Evolutionary conservation across 2,113 vertebrate species (phyloP).

Genomic region (Pandion haliaetus): DNA sequence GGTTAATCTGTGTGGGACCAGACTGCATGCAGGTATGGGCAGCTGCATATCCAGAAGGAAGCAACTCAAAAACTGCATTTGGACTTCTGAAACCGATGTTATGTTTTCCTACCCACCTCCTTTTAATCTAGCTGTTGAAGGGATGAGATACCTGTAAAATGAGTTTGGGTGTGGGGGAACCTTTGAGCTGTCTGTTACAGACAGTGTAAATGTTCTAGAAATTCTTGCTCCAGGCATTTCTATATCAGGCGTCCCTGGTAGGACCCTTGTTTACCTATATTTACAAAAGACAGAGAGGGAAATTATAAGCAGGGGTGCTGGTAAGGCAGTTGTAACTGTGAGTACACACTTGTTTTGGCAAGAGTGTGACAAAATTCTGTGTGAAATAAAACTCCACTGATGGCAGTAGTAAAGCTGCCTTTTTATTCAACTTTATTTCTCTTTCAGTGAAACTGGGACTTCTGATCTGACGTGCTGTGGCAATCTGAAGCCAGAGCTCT

Average conservation of each 20-base stretch:
- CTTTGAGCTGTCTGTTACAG: background rate
- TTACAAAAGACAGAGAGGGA: background rate
- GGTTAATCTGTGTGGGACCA: background rate
- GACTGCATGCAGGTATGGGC: background rate
- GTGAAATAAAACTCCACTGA: background rate
- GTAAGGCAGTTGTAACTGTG: background rate
- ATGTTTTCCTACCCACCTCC: background rate
- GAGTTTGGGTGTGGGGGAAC: background rate
- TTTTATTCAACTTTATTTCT: background rate
- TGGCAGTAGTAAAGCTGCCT: background rate
- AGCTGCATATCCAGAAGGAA: background rate
- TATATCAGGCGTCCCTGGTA: accelerated
- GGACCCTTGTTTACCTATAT: background rate
- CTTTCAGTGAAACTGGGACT: background rate
- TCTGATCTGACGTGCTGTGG: background rate
- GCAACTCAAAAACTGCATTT: background rate
- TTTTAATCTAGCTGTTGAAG: background rate
- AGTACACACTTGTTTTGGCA: background rate
- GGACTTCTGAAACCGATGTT: background rate
- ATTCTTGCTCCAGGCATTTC: background rate
- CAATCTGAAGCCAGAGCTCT: background rate
- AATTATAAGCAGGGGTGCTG: background rate
- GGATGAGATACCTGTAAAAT: background rate
- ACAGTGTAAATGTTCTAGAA: background rate
- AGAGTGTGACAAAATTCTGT: background rate